These are phyloP conservation scores for Drosophila hydei DNA, from an alignment of 1,140 invertebrate species.

Conservation along the genomic window DNA sequence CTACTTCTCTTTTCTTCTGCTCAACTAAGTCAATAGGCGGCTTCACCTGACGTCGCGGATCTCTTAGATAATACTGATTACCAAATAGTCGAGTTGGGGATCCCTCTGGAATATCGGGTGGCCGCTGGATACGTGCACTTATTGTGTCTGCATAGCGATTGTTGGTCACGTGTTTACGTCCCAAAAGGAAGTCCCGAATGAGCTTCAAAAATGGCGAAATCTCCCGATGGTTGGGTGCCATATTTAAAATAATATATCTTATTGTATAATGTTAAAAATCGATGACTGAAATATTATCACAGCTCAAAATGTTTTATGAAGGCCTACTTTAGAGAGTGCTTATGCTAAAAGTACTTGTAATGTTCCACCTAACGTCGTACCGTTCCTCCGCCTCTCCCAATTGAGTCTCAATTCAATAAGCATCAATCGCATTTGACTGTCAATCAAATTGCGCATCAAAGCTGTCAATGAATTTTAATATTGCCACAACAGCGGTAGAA, in stretches of 20 bases:
- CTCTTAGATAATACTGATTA: conserved; percentile 46
- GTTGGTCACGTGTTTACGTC: conserved; percentile 43
- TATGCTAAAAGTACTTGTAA: too few species aligned
- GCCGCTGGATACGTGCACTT: conserved; percentile 28
- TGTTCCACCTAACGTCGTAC: too few species aligned
- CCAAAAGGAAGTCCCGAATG: conserved; percentile 61
- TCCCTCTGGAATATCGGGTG: conserved; percentile 17
- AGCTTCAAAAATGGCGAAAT: conserved; percentile 51
- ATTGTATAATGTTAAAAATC: background rate
- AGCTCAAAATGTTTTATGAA: background rate
- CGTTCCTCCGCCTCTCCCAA: background rate
- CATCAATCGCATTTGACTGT: conserved; percentile 68
- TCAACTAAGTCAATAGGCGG: conserved; percentile 49
- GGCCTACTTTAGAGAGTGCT: background rate
- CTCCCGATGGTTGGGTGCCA: conserved; percentile 60
- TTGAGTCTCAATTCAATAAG: conserved; percentile 70
- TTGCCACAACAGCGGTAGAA: conserved; percentile 26
- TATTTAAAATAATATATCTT: conserved; percentile 18
- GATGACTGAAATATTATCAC: background rate
- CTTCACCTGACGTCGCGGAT: conserved; percentile 34
- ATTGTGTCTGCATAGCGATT: conserved; percentile 42
- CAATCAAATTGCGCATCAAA: conserved; percentile 65
- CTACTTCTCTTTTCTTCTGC: conserved; percentile 11
- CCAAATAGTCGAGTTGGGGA: conserved; percentile 2
- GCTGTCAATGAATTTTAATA: conserved; percentile 75